Percentiles rank a stretch among this genome's conserved stretches.
Evolutionary conservation across 2,888 invertebrate genomes (phyloP).

Genomic region (Galerucella nymphaeae): DNA sequence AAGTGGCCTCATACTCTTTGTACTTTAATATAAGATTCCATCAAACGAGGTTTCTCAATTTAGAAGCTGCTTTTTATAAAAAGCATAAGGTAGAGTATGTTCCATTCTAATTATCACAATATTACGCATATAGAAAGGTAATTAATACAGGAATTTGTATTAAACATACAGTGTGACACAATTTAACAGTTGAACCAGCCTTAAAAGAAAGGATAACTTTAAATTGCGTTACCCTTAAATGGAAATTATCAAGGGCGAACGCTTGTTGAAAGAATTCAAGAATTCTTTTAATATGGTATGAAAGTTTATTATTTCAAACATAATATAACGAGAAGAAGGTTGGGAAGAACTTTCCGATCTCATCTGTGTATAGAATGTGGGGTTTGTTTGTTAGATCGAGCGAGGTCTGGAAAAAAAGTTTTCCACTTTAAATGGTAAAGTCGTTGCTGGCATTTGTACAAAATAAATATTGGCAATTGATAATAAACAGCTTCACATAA

Average conservation of each 20-base stretch:
- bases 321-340: conserved; percentile 40
- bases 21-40: conserved; percentile 21
- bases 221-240: not conserved
- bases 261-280: not conserved
- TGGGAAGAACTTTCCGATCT: conserved; percentile 27
- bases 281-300: conserved; percentile 39
- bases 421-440: not conserved
- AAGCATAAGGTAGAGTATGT: not conserved
- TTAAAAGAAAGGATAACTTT: too few species aligned
- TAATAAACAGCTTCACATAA: too few species aligned
- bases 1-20: conserved; percentile 15
- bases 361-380: conserved; percentile 22
- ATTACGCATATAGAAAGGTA: too few species aligned
- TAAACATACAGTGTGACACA: too few species aligned
- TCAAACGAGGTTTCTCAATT: conserved; percentile 2
- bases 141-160: too few species aligned
- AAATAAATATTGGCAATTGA: not conserved
- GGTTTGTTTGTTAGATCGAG: conserved; percentile 18
- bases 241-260: not conserved
- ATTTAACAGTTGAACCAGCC: too few species aligned
- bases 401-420: not conserved
- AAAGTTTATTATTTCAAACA: conserved; percentile 42
- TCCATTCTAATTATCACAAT: not conserved
- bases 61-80: not conserved
- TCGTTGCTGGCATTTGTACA: not conserved